Conservation (phyloP, 2,797 vertebrate species). For the Cirrhinus molitorella region DNA sequence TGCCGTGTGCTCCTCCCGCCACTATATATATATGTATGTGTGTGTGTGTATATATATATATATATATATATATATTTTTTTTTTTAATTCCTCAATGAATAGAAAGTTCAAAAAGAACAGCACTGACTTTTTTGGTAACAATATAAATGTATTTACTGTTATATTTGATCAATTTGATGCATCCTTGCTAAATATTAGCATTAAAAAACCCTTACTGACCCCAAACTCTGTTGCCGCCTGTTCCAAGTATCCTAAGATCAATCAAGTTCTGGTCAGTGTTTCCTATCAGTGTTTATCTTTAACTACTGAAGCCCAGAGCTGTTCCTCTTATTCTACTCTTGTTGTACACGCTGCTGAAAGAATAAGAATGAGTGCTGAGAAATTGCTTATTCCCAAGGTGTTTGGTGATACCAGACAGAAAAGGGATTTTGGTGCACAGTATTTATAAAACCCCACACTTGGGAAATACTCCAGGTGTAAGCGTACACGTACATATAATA, state of each 20-base stretch:
- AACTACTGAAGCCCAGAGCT: not conserved
- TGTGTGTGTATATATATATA: no score
- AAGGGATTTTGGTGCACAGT: not conserved
- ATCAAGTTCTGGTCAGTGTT: not conserved
- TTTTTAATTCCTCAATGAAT: no score
- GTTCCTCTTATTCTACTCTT: slow-evolving; percentile 15
- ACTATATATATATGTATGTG: no score
- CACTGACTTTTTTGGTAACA: not conserved
- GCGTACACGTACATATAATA: not conserved
- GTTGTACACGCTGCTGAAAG: slow-evolving; percentile 7
- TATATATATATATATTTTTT: no score
- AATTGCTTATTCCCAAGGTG: not conserved
- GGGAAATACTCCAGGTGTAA: not conserved
- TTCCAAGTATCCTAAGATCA: not conserved
- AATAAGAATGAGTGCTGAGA: slow-evolving; percentile 15
- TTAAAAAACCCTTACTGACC: not conserved
- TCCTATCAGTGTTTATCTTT: slow-evolving; percentile 13
- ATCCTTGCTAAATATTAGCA: not conserved
- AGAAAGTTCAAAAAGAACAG: no score
- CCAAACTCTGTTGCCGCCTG: not conserved
- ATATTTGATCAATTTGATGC: not conserved
- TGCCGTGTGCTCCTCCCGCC: no score
- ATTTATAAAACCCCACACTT: not conserved
- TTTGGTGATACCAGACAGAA: not conserved
- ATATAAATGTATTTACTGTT: no score